These are phyloP conservation scores for Paratrypauchen microcephalus DNA, from an alignment of 2,797 vertebrate genomes.

Conservation along the genomic window DNA sequence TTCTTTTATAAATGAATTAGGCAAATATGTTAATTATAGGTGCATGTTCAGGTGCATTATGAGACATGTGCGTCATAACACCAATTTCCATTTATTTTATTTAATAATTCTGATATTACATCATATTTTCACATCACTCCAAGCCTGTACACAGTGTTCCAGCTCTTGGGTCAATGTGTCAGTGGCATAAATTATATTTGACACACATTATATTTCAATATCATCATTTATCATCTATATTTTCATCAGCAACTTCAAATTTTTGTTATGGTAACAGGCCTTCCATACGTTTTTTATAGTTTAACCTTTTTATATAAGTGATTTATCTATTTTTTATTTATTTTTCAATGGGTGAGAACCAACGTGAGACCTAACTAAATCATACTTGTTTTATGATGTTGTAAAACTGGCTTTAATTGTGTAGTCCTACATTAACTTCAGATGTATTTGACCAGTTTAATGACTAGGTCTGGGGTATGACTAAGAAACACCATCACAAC, in stretches of 20 bases:
- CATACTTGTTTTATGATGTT: neutral
- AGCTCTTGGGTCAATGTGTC: too few relatives aligned
- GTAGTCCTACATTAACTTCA: neutral
- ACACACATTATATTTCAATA: too few relatives aligned
- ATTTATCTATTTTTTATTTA: neutral
- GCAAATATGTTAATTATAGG: neutral
- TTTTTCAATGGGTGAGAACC: neutral
- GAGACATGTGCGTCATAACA: too few relatives aligned
- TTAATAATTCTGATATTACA: too few relatives aligned
- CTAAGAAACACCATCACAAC: neutral
- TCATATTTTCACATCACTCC: too few relatives aligned
- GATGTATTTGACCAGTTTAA: neutral
- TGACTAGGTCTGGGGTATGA: neutral
- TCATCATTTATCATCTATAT: too few relatives aligned
- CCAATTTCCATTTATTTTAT: too few relatives aligned
- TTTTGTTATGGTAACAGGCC: too few relatives aligned
- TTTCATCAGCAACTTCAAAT: too few relatives aligned
- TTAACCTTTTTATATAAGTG: neutral
- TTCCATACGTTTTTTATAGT: neutral
- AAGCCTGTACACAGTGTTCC: too few relatives aligned
- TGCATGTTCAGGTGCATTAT: neutral
- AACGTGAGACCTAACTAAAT: neutral
- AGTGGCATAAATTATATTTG: too few relatives aligned
- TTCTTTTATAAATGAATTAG: too few relatives aligned
- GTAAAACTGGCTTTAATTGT: conserved; percentile 1